Base-by-base conservation (phyloP, 2,888 invertebrate species). In the Linnaemya tessellans region DNA sequence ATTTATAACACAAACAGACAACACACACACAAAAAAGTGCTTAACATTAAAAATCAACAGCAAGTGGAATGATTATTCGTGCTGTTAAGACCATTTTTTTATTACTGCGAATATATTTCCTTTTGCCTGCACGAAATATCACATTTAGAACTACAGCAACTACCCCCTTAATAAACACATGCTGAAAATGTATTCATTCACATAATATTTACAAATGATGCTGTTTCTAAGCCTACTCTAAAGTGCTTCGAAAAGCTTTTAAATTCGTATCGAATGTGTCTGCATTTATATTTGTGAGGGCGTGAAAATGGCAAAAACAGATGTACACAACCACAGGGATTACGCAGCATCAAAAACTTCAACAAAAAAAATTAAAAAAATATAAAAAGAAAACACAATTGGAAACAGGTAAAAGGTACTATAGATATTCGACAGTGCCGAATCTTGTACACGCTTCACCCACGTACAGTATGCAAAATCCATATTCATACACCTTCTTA, bases 261-360 rank as follows among this genome's bases (percentile, higher is more conserved):
- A 62, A 79, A 70, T 62, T 70, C 30, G 13, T 54, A 46, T 20
- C 46, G 30, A 49, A 74, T 51, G 58, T 7, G 49, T 49, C 1
- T 49, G 49, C n/a, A 49, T 49, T 9, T 8, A 7, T 54, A 49
- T 64, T n/a, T 65, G 41, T 43, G 35, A 64, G 70, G 84, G 73
- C 70, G 80, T 74, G 78, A 74, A 81, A 54, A 75, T 85, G 70
- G 74, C 84, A 85, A 79, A 85, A 85, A 74, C 85, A 85, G 79
- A 82, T 80, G 75, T 71, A 30, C 20, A 67, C 82, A 80, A 62
- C 85, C 82, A 77, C 82, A 82, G 82, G 75, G 74, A 85, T 75
- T 65, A 82, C 11, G 18, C n/a, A 43, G 25, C 4, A 38, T 46
- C 8, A 41, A 41, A 13, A 51, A 1, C 8, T 30, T 30, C 30